Evolutionary conservation across 2,113 vertebrate genomes (phyloP).

Genomic region (Corydoras sp.): DNA sequence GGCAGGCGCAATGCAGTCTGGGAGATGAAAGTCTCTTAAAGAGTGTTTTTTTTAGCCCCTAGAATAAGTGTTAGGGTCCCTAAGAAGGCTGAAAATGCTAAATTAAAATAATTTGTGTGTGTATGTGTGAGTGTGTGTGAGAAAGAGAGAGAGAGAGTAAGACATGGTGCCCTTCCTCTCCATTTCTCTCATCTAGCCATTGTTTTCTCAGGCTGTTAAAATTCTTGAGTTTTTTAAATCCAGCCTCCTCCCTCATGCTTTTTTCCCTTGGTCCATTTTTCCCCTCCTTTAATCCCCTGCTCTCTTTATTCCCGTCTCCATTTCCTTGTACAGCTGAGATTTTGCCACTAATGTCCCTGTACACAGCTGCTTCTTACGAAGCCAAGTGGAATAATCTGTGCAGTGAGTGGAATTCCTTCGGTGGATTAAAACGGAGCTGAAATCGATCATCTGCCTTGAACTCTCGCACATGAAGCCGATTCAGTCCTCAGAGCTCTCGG

Average conservation of each 20-base stretch:
- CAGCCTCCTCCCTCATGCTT: slow-evolving; percentile 17
- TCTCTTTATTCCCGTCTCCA: slow-evolving; percentile 26
- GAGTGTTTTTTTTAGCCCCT: no score
- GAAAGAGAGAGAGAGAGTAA: background rate
- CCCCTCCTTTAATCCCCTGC: slow-evolving; percentile 13
- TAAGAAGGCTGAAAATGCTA: no score
- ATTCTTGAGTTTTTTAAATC: slow-evolving; percentile 53
- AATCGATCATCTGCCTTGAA: background rate
- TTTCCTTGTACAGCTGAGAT: slow-evolving; percentile 19
- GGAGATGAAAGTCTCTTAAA: no score
- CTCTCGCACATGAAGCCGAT: no score
- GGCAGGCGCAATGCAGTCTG: no score
- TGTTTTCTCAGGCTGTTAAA: slow-evolving; percentile 65
- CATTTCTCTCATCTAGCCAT: slow-evolving; percentile 49
- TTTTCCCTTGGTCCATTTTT: background rate
- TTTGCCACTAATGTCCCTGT: slow-evolving; percentile 6
- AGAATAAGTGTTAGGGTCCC: no score
- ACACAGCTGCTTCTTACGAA: background rate
- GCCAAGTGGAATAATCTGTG: background rate
- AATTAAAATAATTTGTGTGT: slow-evolving; percentile 1
- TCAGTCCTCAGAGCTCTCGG: no score
- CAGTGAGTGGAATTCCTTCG: background rate
- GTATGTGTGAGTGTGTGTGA: slow-evolving; percentile 9
- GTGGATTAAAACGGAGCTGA: background rate
- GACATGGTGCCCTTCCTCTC: slow-evolving; percentile 24